A percentile compares a stretch with the other conserved stretches of the same genome.
phyloP scores from a whole-genome alignment of 2,113 vertebrate species.

The Falco punctatus region DNA sequence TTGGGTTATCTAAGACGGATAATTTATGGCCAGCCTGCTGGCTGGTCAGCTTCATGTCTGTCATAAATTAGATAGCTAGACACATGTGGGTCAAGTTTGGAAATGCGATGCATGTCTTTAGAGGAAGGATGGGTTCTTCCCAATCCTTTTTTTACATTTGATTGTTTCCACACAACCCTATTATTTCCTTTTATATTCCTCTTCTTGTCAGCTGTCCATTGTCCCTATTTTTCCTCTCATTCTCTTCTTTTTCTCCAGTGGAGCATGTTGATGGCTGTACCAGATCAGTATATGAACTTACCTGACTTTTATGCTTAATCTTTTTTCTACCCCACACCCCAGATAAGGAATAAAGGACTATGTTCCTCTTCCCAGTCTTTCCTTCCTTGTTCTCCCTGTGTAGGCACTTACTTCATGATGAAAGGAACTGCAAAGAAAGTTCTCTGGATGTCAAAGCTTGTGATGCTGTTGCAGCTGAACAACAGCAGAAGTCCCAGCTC shows the following conservation, averaged over 20 bases:
- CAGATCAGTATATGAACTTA: background rate
- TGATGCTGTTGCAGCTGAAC: background rate
- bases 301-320: background rate
- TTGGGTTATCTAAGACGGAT: background rate
- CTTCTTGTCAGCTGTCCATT: background rate
- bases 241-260: background rate
- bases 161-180: background rate
- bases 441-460: background rate
- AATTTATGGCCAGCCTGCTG: conserved; percentile 51
- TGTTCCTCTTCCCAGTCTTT: background rate
- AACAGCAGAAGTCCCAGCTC: background rate
- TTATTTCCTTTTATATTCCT: background rate
- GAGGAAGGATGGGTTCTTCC: background rate
- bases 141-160: background rate
- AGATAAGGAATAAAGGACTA: background rate
- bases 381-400: background rate
- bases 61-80: conserved; percentile 67
- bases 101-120: background rate
- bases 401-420: background rate
- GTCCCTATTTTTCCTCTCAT: background rate
- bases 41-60: background rate
- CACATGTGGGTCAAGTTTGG: conserved; percentile 61
- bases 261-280: background rate
- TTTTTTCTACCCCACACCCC: background rate
- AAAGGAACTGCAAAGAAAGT: background rate